phyloP scores from a whole-genome alignment of 2,888 invertebrate species.

The Drosophila putrida region DNA sequence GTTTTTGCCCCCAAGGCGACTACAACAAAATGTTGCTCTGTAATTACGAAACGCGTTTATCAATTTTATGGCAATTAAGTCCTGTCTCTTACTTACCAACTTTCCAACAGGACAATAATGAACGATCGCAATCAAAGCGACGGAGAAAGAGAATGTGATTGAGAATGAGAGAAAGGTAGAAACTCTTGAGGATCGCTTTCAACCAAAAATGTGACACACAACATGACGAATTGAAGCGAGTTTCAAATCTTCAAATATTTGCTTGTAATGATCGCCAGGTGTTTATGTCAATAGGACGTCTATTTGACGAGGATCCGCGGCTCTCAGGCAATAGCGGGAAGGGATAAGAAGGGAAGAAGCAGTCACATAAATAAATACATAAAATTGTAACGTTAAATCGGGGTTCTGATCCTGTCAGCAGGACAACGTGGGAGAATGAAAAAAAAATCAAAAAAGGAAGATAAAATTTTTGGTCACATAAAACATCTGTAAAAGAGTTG shows the following conservation, averaged over 20 bases:
- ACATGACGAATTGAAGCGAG: slow-evolving; percentile 22
- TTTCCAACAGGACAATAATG: slow-evolving; percentile 23
- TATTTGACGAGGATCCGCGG: slow-evolving; percentile 55
- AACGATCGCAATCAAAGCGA: slow-evolving; percentile 7
- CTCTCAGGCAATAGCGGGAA: slow-evolving; percentile 29
- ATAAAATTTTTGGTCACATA: slow-evolving; percentile 9
- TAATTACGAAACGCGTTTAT: slow-evolving; percentile 54
- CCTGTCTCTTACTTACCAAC: slow-evolving; percentile 14
- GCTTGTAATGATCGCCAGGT: slow-evolving; percentile 66
- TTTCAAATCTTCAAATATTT: slow-evolving; percentile 52
- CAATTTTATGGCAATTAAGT: slow-evolving; percentile 26
- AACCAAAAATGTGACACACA: slow-evolving; percentile 32
- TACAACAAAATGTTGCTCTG: slow-evolving; percentile 16
- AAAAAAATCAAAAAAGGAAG: slow-evolving; percentile 18
- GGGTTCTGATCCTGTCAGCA: slow-evolving; percentile 53
- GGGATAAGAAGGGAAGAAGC: neutral
- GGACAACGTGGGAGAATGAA: slow-evolving; percentile 70
- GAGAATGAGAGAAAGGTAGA: neutral
- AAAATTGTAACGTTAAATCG: slow-evolving; percentile 64
- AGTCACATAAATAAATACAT: slow-evolving; percentile 46
- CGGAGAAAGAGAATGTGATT: neutral
- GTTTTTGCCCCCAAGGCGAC: slow-evolving; percentile 16
- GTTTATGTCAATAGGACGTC: slow-evolving; percentile 66
- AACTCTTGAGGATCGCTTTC: slow-evolving; percentile 25
- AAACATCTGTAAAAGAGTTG: slow-evolving; percentile 43